phyloP scores from a whole-genome alignment of 2,113 vertebrate genomes.

The Thermophis baileyi region DNA sequence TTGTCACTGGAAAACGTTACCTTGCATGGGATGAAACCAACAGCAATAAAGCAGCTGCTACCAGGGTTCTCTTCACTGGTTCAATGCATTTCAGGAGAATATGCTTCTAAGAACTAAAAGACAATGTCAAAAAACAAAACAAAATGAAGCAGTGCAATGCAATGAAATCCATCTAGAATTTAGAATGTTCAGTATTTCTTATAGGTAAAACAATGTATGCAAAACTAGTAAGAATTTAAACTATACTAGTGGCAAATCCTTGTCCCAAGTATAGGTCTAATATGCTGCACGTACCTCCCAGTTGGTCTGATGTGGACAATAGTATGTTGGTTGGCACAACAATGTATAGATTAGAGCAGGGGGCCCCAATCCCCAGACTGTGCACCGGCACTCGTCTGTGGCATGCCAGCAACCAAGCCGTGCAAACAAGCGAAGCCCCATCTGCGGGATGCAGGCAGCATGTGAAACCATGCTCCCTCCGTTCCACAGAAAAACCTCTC shows the following conservation, averaged over 20 bases:
- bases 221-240: neutral
- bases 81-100: neutral
- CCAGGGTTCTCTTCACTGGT: neutral
- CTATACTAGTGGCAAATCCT: neutral
- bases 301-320: neutral
- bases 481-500: too few species aligned
- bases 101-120: neutral
- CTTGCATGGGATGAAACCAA: neutral
- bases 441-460: too few species aligned
- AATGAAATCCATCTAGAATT: neutral
- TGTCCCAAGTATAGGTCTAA: neutral
- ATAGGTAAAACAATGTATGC: neutral
- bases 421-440: too few species aligned
- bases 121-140: neutral
- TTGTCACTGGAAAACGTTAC: neutral
- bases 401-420: too few species aligned
- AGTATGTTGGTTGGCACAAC: neutral
- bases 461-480: too few species aligned
- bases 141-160: neutral
- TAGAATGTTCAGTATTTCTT: neutral
- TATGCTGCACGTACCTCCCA: neutral
- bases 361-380: rapidly evolving
- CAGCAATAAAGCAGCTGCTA: neutral
- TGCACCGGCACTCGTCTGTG: too few species aligned
- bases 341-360: neutral